These are phyloP conservation scores for Cephalotes varians DNA, from an alignment of 2,888 invertebrate species.

Conservation along the genomic window DNA sequence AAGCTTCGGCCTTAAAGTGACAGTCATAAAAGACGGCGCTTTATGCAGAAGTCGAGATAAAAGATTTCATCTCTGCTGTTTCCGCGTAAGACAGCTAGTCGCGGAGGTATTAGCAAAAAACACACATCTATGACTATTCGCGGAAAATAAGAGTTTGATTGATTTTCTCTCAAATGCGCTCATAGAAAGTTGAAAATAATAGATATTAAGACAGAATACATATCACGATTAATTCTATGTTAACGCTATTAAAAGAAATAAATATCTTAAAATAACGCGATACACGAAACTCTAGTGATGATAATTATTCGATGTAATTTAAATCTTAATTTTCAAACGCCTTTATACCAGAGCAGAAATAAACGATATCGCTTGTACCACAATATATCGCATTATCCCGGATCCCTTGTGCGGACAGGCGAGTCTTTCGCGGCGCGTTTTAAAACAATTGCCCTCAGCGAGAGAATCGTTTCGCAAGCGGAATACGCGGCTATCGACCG, in stretches of 20 bases:
- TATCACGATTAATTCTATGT: background rate
- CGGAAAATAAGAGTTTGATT: conserved; percentile 62
- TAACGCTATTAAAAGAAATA: background rate
- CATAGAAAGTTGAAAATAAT: background rate
- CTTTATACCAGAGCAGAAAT: conserved; percentile 7
- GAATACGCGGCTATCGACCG: conserved; percentile 58
- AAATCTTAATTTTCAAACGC: background rate
- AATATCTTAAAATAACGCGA: background rate
- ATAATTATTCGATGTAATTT: background rate
- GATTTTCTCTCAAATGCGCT: conserved; percentile 15
- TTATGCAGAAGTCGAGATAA: conserved; percentile 75
- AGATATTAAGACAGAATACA: background rate
- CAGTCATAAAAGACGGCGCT: conserved; percentile 79
- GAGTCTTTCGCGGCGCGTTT: conserved; percentile 52
- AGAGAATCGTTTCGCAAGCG: conserved; percentile 61
- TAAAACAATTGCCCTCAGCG: conserved; percentile 48
- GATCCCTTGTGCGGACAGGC: conserved; percentile 17
- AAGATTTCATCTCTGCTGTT: conserved; percentile 76
- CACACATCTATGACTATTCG: conserved; percentile 41
- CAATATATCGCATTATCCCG: conserved; percentile 33
- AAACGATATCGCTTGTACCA: conserved; percentile 19
- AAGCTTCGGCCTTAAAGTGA: conserved; percentile 79
- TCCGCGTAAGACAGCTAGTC: conserved; percentile 65
- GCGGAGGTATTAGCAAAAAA: conserved; percentile 69
- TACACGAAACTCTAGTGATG: background rate